Evolutionary conservation across 2,888 invertebrate species (phyloP), one percentile per base, ranked within the genome.

Genomic region (Mythimna pallens): DNA sequence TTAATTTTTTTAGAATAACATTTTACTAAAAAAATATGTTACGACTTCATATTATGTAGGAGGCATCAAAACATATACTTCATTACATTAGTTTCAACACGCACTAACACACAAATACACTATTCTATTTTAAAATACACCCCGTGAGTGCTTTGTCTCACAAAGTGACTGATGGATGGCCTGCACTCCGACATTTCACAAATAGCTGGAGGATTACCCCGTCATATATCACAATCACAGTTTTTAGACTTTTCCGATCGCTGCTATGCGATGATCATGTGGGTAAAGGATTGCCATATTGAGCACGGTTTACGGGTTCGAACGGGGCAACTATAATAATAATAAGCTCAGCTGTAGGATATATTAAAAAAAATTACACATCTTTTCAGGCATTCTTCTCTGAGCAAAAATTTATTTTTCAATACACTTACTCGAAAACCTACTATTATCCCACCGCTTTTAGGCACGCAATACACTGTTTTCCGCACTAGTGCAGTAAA

Each of bases 101-200:
- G 40, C 34, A 14, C 66, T 54, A 40, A 67, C 12, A 61, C 12
- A 36, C 22, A 64, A 62, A 54, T 52, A 34, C 58, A 43, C 10
- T 0, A 34, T n/a, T 54, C 30, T 74, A 74, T 79, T 74, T 70
- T 57, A 12, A 30, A 69, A 55, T 36, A 40, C 30, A 40, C 17
- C 36, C 22, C 7, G 40, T 30, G 54, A 66, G 68, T 57, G 66
- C 70, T 63, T 69, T 64, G 57, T 57, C 57, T 57, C 63, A 64
- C 82, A 86, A 86, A 86, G 84, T 87, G 86, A 72, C 75, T 82
- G 84, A 86, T 76, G 70, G 78, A 86, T 85, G 17, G 65, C 47
- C 52, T 78, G 77, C 70, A 71, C 69, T 76, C 55, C 6, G 57
- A 14, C 57, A 54, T 22, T 71, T 43, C 52, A 7, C 70, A 70